Base-by-base conservation (phyloP, 2,113 vertebrate species). In the Echinops telfairi region DNA sequence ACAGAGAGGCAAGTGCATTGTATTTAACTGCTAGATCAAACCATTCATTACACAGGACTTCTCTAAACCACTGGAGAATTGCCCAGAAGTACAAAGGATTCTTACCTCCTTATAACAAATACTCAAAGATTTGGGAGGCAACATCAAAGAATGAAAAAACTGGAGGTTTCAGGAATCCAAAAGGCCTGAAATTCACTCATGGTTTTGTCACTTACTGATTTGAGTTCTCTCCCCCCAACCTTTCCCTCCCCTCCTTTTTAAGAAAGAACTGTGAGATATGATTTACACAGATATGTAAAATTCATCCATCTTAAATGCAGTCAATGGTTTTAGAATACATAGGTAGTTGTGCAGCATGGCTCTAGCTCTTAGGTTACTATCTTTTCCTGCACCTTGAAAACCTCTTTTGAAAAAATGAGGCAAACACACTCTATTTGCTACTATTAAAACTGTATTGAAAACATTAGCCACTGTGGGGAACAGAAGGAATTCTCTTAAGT, bases 121-220 rank as follows among this genome's bases (percentile, higher is more conserved):
- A 22, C 80, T 87, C 43, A n/a, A 58, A 88, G 38, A 58, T 66
- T 64, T 76, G 25, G 20, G 23, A 90, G 31, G 25, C 40, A 83
- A 36, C 25, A 33, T 40, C n/a, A 92, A 6, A 77, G 40, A 91
- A 68, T 33, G 3, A 81, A 85, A 93, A 91, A 93, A 95, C 19
- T 29, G 3, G 29, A 94, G 19, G 62, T 88, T 83, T 81, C 4
- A 29, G 70, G 36, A 77, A 38, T 88, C 11, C 80, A 92, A 95
- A 73, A 86, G 70, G 81, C 29, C 83, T 89, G 43, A 89, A 70
- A 90, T n/a, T 89, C 58, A 94, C n/a, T 64, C 64, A 60, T 11
- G 43, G 66, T 19, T 73, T 33, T 95, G 81, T 3, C 71, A 76
- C 17, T 77, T 68, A 86, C 31, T 71, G 75, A 76, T 15, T 60